Evolutionary conservation across 2,797 vertebrate species (phyloP).

Genomic region (Eulemur mongoz): DNA sequence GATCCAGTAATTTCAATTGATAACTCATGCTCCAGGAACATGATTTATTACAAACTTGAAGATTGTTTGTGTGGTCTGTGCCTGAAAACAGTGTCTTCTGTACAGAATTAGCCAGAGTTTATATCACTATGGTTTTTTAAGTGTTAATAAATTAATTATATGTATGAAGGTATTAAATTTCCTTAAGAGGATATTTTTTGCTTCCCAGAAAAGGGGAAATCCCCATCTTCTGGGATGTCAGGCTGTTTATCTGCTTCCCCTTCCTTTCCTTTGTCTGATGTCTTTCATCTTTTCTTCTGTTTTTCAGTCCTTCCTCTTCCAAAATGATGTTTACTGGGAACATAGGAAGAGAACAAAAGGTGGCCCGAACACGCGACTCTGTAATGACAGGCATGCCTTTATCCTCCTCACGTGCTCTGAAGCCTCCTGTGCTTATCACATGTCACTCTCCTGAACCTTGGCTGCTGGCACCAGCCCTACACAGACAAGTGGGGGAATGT

Average conservation of each 20-base stretch:
- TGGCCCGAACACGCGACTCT: not conserved
- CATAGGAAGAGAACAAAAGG: not conserved
- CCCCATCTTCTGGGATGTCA: not conserved
- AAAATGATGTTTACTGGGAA: slow-evolving; percentile 5
- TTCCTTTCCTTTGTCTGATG: not conserved
- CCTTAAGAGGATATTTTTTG: not conserved
- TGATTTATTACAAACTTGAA: not conserved
- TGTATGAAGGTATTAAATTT: slow-evolving; percentile 27
- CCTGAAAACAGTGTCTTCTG: not conserved
- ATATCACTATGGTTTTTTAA: not conserved
- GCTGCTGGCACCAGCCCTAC: not conserved
- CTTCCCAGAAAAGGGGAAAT: not conserved
- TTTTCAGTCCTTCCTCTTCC: not conserved
- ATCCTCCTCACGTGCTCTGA: not conserved
- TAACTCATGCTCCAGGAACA: not conserved
- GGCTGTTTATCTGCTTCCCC: not conserved
- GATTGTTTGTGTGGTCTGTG: not conserved
- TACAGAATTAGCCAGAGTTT: not conserved
- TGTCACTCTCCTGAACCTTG: not conserved
- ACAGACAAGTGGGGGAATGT: not conserved
- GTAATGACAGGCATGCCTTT: not conserved
- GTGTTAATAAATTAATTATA: slow-evolving; percentile 21
- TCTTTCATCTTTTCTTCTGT: not conserved
- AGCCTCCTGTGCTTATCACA: not conserved
- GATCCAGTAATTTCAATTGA: not conserved